phyloP scores from a whole-genome alignment of 2,888 invertebrate species.

The Acanthoscelides obtectus region DNA sequence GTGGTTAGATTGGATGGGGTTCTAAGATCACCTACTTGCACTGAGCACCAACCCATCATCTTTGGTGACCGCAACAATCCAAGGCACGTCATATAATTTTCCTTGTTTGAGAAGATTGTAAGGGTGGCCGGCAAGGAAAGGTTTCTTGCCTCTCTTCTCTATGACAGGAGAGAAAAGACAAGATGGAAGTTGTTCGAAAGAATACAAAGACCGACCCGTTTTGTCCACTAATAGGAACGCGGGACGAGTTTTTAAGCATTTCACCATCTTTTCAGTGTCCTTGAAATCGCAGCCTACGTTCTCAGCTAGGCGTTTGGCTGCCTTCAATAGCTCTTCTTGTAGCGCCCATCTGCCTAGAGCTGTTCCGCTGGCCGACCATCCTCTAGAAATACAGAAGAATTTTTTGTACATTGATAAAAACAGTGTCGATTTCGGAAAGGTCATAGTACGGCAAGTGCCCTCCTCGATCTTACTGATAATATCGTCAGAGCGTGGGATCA shows the following conservation, averaged over 20 bases:
- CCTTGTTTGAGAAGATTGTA: slow-evolving; percentile 56
- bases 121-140: slow-evolving; percentile 64
- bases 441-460: too few species aligned
- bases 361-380: slow-evolving; percentile 66
- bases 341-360: slow-evolving; percentile 56
- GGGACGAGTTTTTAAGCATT: slow-evolving; percentile 50
- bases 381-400: slow-evolving; percentile 39
- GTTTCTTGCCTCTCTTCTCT: slow-evolving; percentile 46
- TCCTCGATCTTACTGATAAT: too few species aligned
- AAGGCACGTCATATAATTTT: slow-evolving; percentile 60
- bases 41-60: slow-evolving; percentile 55
- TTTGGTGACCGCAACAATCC: slow-evolving; percentile 61
- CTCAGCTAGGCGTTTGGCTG: slow-evolving; percentile 56
- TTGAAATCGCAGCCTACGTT: slow-evolving; percentile 58
- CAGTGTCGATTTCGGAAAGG: too few species aligned
- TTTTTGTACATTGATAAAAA: too few species aligned
- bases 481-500: too few species aligned
- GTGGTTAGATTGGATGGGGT: too few species aligned
- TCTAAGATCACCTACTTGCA: not conserved
- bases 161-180: slow-evolving; percentile 36
- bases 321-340: slow-evolving; percentile 52
- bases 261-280: slow-evolving; percentile 53
- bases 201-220: slow-evolving; percentile 38
- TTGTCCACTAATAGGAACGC: slow-evolving; percentile 1
- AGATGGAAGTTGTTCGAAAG: slow-evolving; percentile 20